A percentile compares a stretch with the other conserved stretches of the same genome.
Conservation (phyloP, 2,888 invertebrate genomes). For the Clivina fossor region DNA sequence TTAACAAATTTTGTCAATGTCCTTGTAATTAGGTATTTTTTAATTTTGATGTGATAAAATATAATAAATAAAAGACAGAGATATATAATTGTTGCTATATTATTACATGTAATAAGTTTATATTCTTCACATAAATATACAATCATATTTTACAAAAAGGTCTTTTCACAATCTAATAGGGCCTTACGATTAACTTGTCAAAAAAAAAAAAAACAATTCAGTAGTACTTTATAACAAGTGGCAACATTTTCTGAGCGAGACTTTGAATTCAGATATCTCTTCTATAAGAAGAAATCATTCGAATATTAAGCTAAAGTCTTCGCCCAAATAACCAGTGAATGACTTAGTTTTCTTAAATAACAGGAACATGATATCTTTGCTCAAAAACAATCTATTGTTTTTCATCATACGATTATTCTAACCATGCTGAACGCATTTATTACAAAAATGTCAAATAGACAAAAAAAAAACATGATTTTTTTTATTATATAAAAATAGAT, state of each 20-base stretch:
- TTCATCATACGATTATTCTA: slow-evolving; percentile 46
- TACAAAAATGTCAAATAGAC: slow-evolving; percentile 37
- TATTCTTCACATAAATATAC: slow-evolving; percentile 48
- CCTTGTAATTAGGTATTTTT: too few species aligned
- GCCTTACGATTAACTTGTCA: slow-evolving; percentile 29
- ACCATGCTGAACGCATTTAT: slow-evolving; percentile 43
- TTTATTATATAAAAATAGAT: slow-evolving; percentile 36
- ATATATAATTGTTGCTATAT: slow-evolving; percentile 34
- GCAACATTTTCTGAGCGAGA: slow-evolving; percentile 26
- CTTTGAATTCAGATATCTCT: slow-evolving; percentile 2
- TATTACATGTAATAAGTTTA: slow-evolving; percentile 34
- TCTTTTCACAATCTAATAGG: slow-evolving; percentile 47
- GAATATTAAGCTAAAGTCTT: slow-evolving; percentile 1
- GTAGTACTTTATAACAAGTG: slow-evolving; percentile 33
- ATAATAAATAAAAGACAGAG: slow-evolving; percentile 21
- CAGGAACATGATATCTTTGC: slow-evolving; percentile 54
- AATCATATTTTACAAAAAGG: slow-evolving; percentile 53
- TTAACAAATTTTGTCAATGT: too few species aligned
- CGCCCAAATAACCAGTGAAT: slow-evolving; percentile 43
- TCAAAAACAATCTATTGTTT: slow-evolving; percentile 48
- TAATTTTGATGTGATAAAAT: too few species aligned
- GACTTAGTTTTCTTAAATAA: slow-evolving; percentile 51
- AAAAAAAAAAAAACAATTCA: slow-evolving; percentile 31
- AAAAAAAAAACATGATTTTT: too few species aligned
- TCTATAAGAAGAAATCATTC: not conserved